These are phyloP conservation scores for Onychomys leucogaster DNA, from an alignment of 2,797 vertebrate species.

Conservation along the genomic window DNA sequence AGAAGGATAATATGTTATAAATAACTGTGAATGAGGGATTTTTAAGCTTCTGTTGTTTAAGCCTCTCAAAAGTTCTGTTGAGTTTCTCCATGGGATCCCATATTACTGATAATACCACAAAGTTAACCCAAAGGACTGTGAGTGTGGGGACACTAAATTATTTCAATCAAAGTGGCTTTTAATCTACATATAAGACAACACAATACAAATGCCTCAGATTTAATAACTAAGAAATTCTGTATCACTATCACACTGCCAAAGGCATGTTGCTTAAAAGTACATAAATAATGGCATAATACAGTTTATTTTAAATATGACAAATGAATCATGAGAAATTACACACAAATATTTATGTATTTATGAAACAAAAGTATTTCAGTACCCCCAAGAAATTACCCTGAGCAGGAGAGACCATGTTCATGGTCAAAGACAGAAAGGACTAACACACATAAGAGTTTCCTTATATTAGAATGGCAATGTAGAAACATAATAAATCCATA, in stretches of 20 bases:
- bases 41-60: neutral
- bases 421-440: neutral
- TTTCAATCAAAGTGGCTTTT: neutral
- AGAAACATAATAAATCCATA: neutral
- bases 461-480: neutral
- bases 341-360: neutral
- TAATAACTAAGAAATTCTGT: neutral
- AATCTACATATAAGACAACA: neutral
- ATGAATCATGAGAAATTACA: neutral
- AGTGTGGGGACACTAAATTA: constrained; percentile 8
- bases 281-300: neutral
- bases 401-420: neutral
- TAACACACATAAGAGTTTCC: neutral
- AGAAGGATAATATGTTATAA: neutral
- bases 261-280: neutral
- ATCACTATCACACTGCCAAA: neutral
- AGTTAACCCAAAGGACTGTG: constrained; percentile 25
- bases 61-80: neutral
- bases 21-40: constrained; percentile 17
- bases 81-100: neutral
- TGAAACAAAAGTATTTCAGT: constrained; percentile 17
- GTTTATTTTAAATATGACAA: neutral
- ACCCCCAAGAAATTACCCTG: neutral
- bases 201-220: constrained; percentile 1
- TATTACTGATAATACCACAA: neutral